Conservation (phyloP, 2,888 invertebrate species). For the Hypselothyrea guttata region DNA sequence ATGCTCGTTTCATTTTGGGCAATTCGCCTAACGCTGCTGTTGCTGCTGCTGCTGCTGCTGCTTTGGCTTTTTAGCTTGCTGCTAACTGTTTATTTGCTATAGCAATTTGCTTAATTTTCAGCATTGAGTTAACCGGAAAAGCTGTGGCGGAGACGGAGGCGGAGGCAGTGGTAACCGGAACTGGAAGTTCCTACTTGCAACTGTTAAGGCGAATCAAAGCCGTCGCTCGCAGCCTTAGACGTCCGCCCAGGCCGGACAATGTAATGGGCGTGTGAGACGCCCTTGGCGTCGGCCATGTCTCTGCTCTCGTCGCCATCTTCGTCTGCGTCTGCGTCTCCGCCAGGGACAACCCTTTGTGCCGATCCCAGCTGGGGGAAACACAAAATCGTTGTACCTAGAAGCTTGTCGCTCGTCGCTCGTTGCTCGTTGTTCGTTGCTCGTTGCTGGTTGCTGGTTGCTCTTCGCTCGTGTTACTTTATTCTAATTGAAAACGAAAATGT, state of each 20-base stretch:
- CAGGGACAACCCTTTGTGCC: slow-evolving; percentile 13
- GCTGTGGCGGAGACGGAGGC: neutral
- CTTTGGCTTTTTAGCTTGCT: no score
- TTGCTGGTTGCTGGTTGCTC: slow-evolving; percentile 1
- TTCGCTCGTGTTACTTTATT: slow-evolving; percentile 46
- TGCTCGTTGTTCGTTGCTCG: neutral
- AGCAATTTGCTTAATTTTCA: slow-evolving; percentile 25
- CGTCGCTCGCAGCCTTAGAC: no score
- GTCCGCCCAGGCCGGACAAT: slow-evolving; percentile 14
- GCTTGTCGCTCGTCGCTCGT: neutral
- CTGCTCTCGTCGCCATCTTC: slow-evolving; percentile 4
- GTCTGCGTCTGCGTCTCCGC: no score
- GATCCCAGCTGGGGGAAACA: slow-evolving; percentile 1
- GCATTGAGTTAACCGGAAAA: slow-evolving; percentile 1
- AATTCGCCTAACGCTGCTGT: no score
- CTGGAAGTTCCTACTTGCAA: slow-evolving; percentile 15
- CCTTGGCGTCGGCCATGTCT: no score
- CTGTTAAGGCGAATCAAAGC: neutral
- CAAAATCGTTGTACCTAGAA: neutral
- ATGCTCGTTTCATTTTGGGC: no score
- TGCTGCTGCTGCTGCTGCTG: no score
- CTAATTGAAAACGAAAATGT: slow-evolving; percentile 66
- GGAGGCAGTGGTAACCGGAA: slow-evolving; percentile 15
- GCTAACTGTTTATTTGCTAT: slow-evolving; percentile 16
- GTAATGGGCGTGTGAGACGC: slow-evolving; percentile 8